phyloP scores from a whole-genome alignment of 2,888 invertebrate genomes.

The Lysandra bellargus region DNA sequence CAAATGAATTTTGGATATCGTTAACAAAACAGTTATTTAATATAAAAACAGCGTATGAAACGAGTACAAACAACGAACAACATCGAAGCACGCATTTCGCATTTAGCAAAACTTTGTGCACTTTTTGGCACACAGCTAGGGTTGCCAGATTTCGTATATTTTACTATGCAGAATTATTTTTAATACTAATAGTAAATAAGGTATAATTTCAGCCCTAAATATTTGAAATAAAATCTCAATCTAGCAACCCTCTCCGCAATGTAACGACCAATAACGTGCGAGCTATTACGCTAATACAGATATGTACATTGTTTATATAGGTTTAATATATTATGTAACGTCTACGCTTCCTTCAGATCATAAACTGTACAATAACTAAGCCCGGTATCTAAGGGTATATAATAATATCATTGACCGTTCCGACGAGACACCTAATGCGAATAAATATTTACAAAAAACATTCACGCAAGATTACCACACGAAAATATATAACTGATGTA shows the following conservation, averaged over 20 bases:
- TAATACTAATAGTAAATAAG: constrained; percentile 1
- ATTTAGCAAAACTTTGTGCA: not conserved
- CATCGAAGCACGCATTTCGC: constrained; percentile 21
- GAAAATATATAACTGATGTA: constrained; percentile 11
- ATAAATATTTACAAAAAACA: constrained; percentile 17
- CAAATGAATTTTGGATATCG: too few species aligned
- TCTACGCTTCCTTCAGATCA: constrained; percentile 9
- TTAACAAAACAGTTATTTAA: not conserved
- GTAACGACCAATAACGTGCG: not conserved
- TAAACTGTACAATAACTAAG: constrained; percentile 21
- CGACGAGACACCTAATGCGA: constrained; percentile 22
- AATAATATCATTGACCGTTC: constrained; percentile 20
- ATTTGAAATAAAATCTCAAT: not conserved
- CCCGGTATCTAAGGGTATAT: not conserved
- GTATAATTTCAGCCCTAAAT: not conserved
- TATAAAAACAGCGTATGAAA: constrained; percentile 17
- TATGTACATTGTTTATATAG: constrained; percentile 28
- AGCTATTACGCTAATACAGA: not conserved
- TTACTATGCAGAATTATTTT: not conserved
- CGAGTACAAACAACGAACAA: constrained; percentile 5
- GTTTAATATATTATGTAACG: constrained; percentile 5
- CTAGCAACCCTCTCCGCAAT: constrained; percentile 25
- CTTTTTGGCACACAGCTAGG: constrained; percentile 23
- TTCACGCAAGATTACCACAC: not conserved
- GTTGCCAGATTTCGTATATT: constrained; percentile 10